phyloP scores from a whole-genome alignment of 2,113 vertebrate genomes.

The Acrocephalus arundinaceus region DNA sequence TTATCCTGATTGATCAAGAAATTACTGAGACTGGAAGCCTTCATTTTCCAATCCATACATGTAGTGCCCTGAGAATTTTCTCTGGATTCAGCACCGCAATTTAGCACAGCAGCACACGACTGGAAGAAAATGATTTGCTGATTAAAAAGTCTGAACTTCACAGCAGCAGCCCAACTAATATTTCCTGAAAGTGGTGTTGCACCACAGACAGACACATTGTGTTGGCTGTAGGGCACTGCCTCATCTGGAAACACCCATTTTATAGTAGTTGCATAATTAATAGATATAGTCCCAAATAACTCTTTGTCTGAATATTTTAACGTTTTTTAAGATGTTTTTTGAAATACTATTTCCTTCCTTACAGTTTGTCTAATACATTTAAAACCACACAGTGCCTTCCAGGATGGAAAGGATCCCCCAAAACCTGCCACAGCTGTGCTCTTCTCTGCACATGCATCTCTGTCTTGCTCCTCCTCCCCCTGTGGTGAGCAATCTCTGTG shows the following conservation, averaged over 20 bases:
- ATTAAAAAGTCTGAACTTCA: neutral
- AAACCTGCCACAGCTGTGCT: neutral
- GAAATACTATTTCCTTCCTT: neutral
- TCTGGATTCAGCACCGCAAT: neutral
- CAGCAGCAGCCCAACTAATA: neutral
- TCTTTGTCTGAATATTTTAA: neutral
- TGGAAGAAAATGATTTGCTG: neutral
- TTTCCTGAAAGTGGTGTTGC: neutral
- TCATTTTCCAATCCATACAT: neutral
- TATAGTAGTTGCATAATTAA: neutral
- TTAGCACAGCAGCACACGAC: neutral
- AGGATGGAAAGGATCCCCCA: neutral
- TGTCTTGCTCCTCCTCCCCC: neutral
- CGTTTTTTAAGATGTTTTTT: neutral
- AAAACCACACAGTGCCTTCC: neutral
- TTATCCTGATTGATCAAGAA: neutral
- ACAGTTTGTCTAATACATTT: neutral
- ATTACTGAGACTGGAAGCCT: neutral
- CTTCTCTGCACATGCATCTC: neutral
- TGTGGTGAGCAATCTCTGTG: rapidly evolving
- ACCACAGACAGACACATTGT: neutral
- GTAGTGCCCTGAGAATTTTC: neutral
- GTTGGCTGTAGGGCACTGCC: neutral
- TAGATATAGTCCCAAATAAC: neutral
- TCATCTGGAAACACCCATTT: neutral